These are phyloP conservation scores for Drosophila jambulina DNA, from an alignment of 1,140 invertebrate genomes.

Conservation along the genomic window DNA sequence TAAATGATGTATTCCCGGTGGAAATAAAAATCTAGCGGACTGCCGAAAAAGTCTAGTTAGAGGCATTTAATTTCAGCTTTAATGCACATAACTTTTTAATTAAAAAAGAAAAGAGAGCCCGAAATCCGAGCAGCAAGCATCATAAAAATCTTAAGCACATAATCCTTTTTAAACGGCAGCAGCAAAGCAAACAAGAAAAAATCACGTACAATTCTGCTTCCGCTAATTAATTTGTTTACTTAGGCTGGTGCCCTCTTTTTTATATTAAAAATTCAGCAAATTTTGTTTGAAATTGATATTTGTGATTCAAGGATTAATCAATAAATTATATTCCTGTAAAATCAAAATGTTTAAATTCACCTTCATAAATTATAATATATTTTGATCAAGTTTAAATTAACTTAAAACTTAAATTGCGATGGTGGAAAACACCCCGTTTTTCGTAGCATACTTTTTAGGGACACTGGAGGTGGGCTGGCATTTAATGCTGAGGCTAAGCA, in stretches of 20 bases:
- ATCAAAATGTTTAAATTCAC: too few relatives aligned
- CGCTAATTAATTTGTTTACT: slow-evolving; percentile 79
- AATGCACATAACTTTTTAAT: slow-evolving; percentile 71
- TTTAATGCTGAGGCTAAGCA: slow-evolving; percentile 54
- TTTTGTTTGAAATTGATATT: too few relatives aligned
- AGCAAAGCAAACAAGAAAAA: slow-evolving; percentile 21
- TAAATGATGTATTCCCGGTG: slow-evolving; percentile 50
- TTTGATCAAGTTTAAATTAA: not conserved
- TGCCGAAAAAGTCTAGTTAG: slow-evolving; percentile 44
- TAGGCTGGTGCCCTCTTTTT: slow-evolving; percentile 42
- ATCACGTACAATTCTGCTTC: slow-evolving; percentile 36
- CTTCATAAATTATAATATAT: not conserved
- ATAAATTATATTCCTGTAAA: too few relatives aligned
- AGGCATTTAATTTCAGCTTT: slow-evolving; percentile 45
- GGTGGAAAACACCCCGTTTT: not conserved
- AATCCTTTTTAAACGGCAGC: slow-evolving; percentile 66
- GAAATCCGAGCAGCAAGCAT: slow-evolving; percentile 22
- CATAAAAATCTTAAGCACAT: slow-evolving; percentile 59
- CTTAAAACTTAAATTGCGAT: not conserved
- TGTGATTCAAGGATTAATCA: too few relatives aligned
- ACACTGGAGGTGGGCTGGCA: slow-evolving; percentile 1
- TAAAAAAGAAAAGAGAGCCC: slow-evolving; percentile 48
- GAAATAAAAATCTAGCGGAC: slow-evolving; percentile 28
- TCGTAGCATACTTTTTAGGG: slow-evolving; percentile 40
- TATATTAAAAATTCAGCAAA: slow-evolving; percentile 33